Evolutionary conservation across 2,888 invertebrate species (phyloP), one percentile per base, ranked within the genome.

Genomic region (Plebejus melissa): DNA sequence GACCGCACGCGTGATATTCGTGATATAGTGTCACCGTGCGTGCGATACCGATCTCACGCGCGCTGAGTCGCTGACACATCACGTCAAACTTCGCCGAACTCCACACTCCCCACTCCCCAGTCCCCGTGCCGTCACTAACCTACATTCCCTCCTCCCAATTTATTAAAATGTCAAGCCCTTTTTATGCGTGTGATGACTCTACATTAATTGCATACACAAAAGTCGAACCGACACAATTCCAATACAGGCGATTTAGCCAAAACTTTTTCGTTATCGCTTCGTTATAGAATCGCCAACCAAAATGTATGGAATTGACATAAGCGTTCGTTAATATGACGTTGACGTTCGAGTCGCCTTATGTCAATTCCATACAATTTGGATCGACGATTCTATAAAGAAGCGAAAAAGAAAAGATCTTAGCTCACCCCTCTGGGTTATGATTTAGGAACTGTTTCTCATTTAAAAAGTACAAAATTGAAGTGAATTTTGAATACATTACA

Each of bases 31-130:
- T 71, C 46, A 69, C 57, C 65, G 74, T 75, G 74, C 74, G 76
- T 78, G 78, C 75, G 78, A 78, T 78, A 76, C 75, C 74, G 65
- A 78, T 78, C 78, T 76, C 69, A 54, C 58, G 57, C 76, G 77
- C 74, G 75, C 70, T 77, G 76, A 74, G 75, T 76, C 74, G 75
- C 70, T 77, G 76, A 74, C 74, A 76, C 72, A 76, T 71, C 22
- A 50, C 13, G 54, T 72, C 57, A 75, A 75, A 58, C 71, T 75
- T 60, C 28, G 58, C 57, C 75, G 38, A 57, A 58, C 69, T 70
- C 57, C 13, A 4, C 50, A 3, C 50, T 41, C 41, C 46, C 9
- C 16, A 54, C 54, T 57, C 70, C 75, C 57, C 69, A 57, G 13
- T 13, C 32, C 65, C 32, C 32, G 13, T 71, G 71, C 50, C n/a